Conservation (phyloP, 2,888 invertebrate genomes). For the Drosophila siamana region DNA sequence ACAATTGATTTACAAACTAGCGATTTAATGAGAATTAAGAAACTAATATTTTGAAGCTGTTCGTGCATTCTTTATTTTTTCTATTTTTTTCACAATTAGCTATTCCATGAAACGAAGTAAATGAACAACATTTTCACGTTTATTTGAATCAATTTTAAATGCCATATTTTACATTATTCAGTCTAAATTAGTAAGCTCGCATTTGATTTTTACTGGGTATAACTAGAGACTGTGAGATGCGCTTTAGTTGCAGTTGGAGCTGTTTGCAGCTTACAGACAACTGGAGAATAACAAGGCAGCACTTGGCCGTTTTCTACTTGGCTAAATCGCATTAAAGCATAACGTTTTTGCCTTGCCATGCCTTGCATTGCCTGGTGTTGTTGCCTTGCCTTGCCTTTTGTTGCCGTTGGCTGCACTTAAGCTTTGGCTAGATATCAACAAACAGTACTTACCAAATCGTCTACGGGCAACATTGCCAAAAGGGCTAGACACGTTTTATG, state of each 20-base stretch:
- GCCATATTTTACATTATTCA: too few relatives aligned
- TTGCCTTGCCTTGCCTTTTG: constrained; percentile 48
- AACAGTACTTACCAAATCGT: constrained; percentile 67
- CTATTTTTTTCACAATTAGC: too few relatives aligned
- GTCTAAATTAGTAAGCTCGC: too few relatives aligned
- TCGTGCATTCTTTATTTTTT: too few relatives aligned
- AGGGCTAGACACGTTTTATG: constrained; percentile 46
- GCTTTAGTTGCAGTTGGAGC: constrained; percentile 20
- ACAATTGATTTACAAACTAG: too few relatives aligned
- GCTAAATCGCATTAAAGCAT: constrained; percentile 70
- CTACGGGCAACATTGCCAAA: constrained; percentile 52
- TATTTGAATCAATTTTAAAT: too few relatives aligned
- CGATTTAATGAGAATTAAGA: too few relatives aligned
- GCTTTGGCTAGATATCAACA: constrained; percentile 74
- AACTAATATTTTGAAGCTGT: too few relatives aligned
- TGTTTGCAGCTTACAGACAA: constrained; percentile 33
- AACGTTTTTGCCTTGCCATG: constrained; percentile 43
- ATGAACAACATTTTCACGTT: too few relatives aligned
- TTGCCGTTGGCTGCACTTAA: constrained; percentile 63
- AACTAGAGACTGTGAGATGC: constrained; percentile 11
- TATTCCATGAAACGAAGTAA: too few relatives aligned
- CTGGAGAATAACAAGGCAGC: constrained; percentile 50
- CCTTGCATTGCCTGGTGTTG: too few relatives aligned
- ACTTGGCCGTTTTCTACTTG: constrained; percentile 19
- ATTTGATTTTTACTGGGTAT: not conserved